These are phyloP conservation scores for Andrena bicolor DNA, from an alignment of 2,888 invertebrate species.

Conservation along the genomic window DNA sequence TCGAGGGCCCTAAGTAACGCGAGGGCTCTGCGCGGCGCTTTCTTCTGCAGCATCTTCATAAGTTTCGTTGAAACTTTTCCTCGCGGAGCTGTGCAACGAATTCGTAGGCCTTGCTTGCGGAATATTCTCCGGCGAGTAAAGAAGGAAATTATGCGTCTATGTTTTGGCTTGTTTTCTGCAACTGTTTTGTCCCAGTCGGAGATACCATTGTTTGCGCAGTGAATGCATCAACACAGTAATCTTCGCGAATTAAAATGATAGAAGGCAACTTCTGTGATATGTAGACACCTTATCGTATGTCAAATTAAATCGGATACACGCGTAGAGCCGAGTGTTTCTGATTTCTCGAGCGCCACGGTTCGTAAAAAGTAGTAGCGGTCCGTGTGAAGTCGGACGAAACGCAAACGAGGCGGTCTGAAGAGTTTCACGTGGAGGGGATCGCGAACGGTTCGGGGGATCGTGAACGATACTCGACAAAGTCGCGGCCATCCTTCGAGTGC, in stretches of 20 bases:
- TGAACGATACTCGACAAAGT: slow-evolving; percentile 47
- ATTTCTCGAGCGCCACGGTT: background rate
- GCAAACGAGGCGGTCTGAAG: slow-evolving; percentile 33
- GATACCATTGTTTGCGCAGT: too few relatives aligned
- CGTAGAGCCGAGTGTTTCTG: background rate
- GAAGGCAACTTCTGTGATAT: too few relatives aligned
- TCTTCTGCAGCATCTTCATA: background rate
- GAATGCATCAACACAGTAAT: too few relatives aligned
- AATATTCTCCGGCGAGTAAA: too few relatives aligned
- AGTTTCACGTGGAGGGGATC: slow-evolving; percentile 1
- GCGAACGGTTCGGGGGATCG: slow-evolving; percentile 29
- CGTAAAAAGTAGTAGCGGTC: slow-evolving; percentile 9
- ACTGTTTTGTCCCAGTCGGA: too few relatives aligned
- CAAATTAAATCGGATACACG: background rate
- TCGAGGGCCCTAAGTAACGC: background rate
- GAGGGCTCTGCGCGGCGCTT: background rate
- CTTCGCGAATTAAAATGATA: too few relatives aligned
- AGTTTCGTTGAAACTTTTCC: background rate
- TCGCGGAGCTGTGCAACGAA: too few relatives aligned
- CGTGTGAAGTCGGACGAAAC: slow-evolving; percentile 19
- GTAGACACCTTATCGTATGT: background rate
- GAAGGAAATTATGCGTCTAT: too few relatives aligned
- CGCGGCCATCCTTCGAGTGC: slow-evolving; percentile 42
- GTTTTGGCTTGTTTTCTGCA: too few relatives aligned
- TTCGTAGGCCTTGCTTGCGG: too few relatives aligned